phyloP scores from a whole-genome alignment of 1,140 invertebrate species.

The Drosophila hydei region DNA sequence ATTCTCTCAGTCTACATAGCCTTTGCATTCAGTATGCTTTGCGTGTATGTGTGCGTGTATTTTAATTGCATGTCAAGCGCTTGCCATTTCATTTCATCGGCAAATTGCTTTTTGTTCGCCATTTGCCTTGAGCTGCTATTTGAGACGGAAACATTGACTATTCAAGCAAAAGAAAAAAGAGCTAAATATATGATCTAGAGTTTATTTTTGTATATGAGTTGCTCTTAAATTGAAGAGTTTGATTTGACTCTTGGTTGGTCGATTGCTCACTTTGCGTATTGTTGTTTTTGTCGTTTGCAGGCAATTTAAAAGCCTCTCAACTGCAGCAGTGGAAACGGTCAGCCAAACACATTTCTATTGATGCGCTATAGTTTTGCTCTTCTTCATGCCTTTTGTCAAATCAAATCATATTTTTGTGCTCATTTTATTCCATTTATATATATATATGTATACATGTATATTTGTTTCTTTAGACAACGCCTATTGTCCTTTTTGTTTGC shows the following conservation, averaged over 20 bases:
- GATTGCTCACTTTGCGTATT: conserved; percentile 17
- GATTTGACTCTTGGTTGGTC: conserved; percentile 8
- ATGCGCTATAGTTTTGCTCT: not conserved
- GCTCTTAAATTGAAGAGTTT: conserved; percentile 10
- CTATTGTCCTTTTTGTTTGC: conserved; percentile 57
- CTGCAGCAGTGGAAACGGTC: too few species aligned
- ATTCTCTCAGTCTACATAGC: not conserved
- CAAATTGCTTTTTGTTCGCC: conserved; percentile 58
- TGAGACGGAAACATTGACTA: conserved; percentile 4
- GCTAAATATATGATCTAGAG: not conserved
- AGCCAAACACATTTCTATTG: conserved; percentile 7
- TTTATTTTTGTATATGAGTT: conserved; percentile 1
- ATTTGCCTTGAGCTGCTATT: conserved; percentile 18
- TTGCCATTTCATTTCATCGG: conserved; percentile 57
- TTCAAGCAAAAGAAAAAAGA: conserved; percentile 4
- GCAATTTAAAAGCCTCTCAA: conserved; percentile 40
- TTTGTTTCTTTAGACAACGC: conserved; percentile 45
- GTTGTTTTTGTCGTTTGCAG: conserved; percentile 24
- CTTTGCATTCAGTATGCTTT: not conserved
- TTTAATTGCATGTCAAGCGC: conserved; percentile 54
- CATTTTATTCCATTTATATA: conserved; percentile 12
- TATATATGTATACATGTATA: conserved; percentile 35
- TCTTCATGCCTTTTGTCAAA: conserved; percentile 40
- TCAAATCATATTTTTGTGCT: conserved; percentile 32
- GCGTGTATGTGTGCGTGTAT: conserved; percentile 5